Conservation (phyloP, 2,797 vertebrate species). For the Xerus rutilus region DNA sequence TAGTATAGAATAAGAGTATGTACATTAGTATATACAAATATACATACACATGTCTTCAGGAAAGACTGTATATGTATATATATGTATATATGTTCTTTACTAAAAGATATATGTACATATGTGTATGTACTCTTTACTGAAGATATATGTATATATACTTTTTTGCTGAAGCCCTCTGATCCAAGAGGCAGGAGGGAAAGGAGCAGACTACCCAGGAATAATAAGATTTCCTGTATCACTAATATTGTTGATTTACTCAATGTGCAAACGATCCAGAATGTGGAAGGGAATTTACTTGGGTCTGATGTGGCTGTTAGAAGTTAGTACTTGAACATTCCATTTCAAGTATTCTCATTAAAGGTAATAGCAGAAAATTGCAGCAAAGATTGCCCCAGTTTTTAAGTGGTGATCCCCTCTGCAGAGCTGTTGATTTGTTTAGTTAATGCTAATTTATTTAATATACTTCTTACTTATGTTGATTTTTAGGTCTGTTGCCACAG, state of each 20-base stretch:
- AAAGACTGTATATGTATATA: too few species aligned
- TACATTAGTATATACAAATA: too few species aligned
- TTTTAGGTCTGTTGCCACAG: slow-evolving; percentile 96
- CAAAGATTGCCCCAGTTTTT: slow-evolving; percentile 87
- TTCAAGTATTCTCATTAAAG: slow-evolving; percentile 91
- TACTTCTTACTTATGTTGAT: slow-evolving; percentile 90
- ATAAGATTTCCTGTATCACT: slow-evolving; percentile 51
- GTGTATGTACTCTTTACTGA: too few species aligned
- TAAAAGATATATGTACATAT: too few species aligned
- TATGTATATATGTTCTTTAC: too few species aligned
- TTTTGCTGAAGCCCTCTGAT: background rate
- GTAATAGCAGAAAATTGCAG: slow-evolving; percentile 87
- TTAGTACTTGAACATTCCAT: slow-evolving; percentile 89
- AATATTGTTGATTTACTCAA: slow-evolving; percentile 45
- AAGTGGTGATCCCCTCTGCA: slow-evolving; percentile 85
- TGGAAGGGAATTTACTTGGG: slow-evolving; percentile 78
- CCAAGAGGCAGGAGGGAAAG: background rate
- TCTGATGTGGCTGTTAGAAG: slow-evolving; percentile 81
- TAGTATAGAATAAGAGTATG: too few species aligned
- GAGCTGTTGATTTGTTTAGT: slow-evolving; percentile 86
- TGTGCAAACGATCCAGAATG: slow-evolving; percentile 37
- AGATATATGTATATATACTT: too few species aligned
- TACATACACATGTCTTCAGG: too few species aligned
- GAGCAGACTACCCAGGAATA: background rate
- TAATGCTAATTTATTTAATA: slow-evolving; percentile 89